Base-by-base conservation (phyloP, 2,797 vertebrate species). In the Erithacus rubecula region DNA sequence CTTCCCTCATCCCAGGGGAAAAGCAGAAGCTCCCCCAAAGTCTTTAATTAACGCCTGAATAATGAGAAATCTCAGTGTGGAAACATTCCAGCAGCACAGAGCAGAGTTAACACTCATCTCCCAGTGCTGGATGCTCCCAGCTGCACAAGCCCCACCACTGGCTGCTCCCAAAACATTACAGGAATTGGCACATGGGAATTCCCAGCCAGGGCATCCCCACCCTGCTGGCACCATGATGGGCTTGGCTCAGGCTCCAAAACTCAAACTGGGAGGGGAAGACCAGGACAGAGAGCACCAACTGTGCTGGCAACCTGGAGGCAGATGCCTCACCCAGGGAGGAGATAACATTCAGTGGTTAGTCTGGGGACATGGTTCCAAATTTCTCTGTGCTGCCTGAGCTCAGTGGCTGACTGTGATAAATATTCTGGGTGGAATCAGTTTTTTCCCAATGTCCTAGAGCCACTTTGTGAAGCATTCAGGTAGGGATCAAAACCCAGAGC, bases 201-300 rank as follows among this genome's bases (percentile, higher is more conserved):
- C 12, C 69, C 60, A 49, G 41, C 3, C 72, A 7, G 10, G 53
- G 36, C 53, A 32, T 60, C 41, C 75, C 79, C 27, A 3, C 6
- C 1, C 0, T 11, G 79, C 52, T 67, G 51, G 2, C n/a, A n/a
- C n/a, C n/a, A n/a, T n/a, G n/a, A n/a, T n/a, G n/a, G 3, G 51
- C 43, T 62, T 37, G 74, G 69, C 69, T 78, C 4, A 4, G 53
- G 24, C 75, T 85, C 41, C 67, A 36, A 52, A 87, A 19, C 72
- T 60, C 84, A 49, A 0, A 8, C 22, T 27, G 53, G 21, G 15
- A 14, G 5, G 23, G 23, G 37, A 55, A 69, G 51, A 76, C 4
- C 59, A 46, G 55, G 64, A 32, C 44, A 44, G 39, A 27, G 46
- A 30, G 18, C 39, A 68, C 34, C 59, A 68, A 36, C 5, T n/a